Base-by-base conservation (phyloP, 2,888 invertebrate species). In the Oscheius myriophilus region DNA sequence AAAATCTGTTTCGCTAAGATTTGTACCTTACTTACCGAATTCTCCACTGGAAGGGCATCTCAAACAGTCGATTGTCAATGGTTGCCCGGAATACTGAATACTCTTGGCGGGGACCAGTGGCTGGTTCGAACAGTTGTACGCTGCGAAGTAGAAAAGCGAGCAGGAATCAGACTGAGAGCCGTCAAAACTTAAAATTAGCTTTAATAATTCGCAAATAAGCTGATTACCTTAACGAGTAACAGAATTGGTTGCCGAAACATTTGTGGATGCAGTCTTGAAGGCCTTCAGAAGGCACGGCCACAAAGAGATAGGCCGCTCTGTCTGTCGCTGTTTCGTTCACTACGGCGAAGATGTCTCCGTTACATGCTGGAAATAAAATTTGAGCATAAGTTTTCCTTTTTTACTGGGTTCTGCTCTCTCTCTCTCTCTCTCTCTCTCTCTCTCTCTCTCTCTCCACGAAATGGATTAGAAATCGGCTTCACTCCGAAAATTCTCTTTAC, bases 171-270 rank as follows among this genome's bases (percentile, higher is more conserved):
- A 23, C 42, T 64, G 67, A 11, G 72, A 69, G 49, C 70, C 72
- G 57, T 82, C 82, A 65, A 75, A 82, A 57, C 66, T 66, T 25
- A 46, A 46, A 16, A n/a, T 18, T 16, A 23, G 9, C 12, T 18
- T 23, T 61, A 46, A 16, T 14, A n/a, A 49, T 1, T 51, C 21
- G 2, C 2, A 21, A n/a, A 42, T 2, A 53, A 11, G 11, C 7
- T 4, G 16, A 46, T 25, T 49, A 66, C 66, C 64, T 69, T 39
- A 81, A 41, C n/a, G 82, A 82, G 63, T 82, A 83, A 64, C 83
- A 83, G 67, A 80, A 83, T 51, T 75, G 81, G 71, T 83, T 83
- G 18, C 80, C 83, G 69, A 79, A 82, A 69, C 84, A 84, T 42
- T 77, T 78, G 18, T 76, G 52, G 25, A 84, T 75, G 70, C 84